Evolutionary conservation across 2,113 vertebrate genomes (phyloP).

Genomic region (Uria lomvia): DNA sequence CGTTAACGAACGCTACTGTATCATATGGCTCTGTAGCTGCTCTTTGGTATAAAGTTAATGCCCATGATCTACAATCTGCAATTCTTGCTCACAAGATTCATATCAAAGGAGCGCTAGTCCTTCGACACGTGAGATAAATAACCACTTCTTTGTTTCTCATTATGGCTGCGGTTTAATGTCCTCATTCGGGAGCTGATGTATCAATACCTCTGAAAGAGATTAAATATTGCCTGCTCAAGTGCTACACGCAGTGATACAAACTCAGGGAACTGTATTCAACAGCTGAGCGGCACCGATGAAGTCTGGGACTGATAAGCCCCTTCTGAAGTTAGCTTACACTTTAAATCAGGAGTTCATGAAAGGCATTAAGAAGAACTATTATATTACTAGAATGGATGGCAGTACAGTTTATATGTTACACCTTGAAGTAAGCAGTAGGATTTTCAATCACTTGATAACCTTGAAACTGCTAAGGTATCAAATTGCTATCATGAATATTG

Average conservation of each 20-base stretch:
- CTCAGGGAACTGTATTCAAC: neutral
- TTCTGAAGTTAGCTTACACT: constrained; percentile 72
- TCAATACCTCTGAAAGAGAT: constrained; percentile 40
- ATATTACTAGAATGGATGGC: constrained; percentile 76
- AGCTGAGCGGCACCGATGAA: neutral
- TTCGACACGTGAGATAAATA: neutral
- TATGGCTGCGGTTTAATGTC: neutral
- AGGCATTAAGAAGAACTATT: constrained; percentile 79
- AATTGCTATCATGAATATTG: constrained; percentile 86
- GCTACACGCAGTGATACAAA: neutral
- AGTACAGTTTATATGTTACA: constrained; percentile 76
- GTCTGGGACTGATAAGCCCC: constrained; percentile 68
- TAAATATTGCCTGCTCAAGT: constrained; percentile 49
- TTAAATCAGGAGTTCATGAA: constrained; percentile 82
- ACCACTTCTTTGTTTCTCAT: constrained; percentile 41
- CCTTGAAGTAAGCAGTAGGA: constrained; percentile 80
- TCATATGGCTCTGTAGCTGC: neutral
- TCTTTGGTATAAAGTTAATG: neutral
- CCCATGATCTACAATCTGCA: neutral
- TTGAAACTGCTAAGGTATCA: constrained; percentile 83
- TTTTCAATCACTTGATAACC: constrained; percentile 86
- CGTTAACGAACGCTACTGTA: neutral
- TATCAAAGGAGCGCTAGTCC: neutral
- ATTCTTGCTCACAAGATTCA: neutral
- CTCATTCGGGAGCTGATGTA: constrained; percentile 8